Percentiles rank a stretch among this genome's conserved stretches.
phyloP scores from a whole-genome alignment of 2,797 vertebrate genomes.

The Phyllotis vaccarum region DNA sequence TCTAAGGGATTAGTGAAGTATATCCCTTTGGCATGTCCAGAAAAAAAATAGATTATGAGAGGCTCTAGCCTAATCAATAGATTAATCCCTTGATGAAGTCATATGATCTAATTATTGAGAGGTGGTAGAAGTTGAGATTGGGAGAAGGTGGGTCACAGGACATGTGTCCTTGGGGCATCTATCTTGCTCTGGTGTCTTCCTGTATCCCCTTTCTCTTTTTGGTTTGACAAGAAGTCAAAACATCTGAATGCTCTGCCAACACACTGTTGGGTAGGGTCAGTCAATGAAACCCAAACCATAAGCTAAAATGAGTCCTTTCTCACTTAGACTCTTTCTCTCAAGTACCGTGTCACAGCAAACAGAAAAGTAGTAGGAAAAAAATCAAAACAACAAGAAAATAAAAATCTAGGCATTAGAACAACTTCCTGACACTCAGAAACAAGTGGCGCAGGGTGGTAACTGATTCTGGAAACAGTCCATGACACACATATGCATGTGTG shows the following conservation, averaged over 20 bases:
- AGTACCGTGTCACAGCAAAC: background rate
- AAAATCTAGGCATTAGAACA: background rate
- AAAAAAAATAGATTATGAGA: background rate
- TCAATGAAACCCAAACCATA: background rate
- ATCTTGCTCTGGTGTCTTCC: background rate
- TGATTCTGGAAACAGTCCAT: slow-evolving; percentile 15
- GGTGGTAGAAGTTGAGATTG: too few relatives aligned
- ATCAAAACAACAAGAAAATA: slow-evolving; percentile 14
- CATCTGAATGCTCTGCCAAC: background rate
- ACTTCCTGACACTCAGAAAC: slow-evolving; percentile 47
- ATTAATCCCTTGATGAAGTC: background rate
- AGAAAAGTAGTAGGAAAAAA: slow-evolving; percentile 6
- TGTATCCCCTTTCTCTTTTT: background rate
- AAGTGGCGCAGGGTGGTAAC: background rate
- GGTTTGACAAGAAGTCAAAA: background rate
- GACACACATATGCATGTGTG: background rate
- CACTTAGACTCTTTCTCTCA: background rate
- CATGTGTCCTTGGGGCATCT: background rate
- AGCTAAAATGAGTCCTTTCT: background rate
- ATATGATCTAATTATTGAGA: background rate
- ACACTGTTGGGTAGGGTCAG: background rate
- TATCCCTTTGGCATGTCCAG: background rate
- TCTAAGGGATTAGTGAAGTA: background rate
- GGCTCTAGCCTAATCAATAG: background rate
- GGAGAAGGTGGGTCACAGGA: background rate